Evolutionary conservation across 2,888 invertebrate species (phyloP).

Genomic region (Xestobium rufovillosum): DNA sequence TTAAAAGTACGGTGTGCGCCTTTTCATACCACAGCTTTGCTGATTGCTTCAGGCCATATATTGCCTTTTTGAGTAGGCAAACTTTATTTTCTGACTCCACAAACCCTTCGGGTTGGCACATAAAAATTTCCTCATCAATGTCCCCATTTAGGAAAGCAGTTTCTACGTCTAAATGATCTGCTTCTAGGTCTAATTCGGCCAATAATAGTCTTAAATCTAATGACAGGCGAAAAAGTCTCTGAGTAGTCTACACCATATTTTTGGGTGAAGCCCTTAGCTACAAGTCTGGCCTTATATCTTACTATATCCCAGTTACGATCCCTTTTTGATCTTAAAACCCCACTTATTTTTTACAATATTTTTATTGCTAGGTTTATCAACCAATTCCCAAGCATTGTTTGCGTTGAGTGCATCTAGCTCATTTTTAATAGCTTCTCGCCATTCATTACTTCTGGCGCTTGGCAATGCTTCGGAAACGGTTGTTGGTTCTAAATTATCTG

Average conservation of each 20-base stretch:
- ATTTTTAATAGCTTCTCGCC: constrained; percentile 18
- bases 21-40: constrained; percentile 24
- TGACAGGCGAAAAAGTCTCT: constrained; percentile 20
- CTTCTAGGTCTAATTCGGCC: constrained; percentile 20
- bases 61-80: constrained; percentile 23
- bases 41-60: constrained; percentile 27
- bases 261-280: constrained; percentile 23
- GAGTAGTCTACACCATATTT: constrained; percentile 10
- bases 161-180: constrained; percentile 25
- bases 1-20: constrained; percentile 14
- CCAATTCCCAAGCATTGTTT: constrained; percentile 25
- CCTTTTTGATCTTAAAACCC: constrained; percentile 24
- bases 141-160: constrained; percentile 28
- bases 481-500: constrained; percentile 10
- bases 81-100: constrained; percentile 15
- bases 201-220: constrained; percentile 21
- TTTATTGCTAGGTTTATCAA: constrained; percentile 18
- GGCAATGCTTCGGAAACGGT: constrained; percentile 14
- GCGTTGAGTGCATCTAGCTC: constrained; percentile 17
- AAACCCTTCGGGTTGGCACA: constrained; percentile 21
- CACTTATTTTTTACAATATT: constrained; percentile 23
- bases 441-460: constrained; percentile 13
- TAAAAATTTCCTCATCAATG: constrained; percentile 24
- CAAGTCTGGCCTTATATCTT: constrained; percentile 21
- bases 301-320: constrained; percentile 19